These are phyloP conservation scores for Dryocosmus kuriphilus DNA, from an alignment of 2,888 invertebrate genomes.

Conservation along the genomic window DNA sequence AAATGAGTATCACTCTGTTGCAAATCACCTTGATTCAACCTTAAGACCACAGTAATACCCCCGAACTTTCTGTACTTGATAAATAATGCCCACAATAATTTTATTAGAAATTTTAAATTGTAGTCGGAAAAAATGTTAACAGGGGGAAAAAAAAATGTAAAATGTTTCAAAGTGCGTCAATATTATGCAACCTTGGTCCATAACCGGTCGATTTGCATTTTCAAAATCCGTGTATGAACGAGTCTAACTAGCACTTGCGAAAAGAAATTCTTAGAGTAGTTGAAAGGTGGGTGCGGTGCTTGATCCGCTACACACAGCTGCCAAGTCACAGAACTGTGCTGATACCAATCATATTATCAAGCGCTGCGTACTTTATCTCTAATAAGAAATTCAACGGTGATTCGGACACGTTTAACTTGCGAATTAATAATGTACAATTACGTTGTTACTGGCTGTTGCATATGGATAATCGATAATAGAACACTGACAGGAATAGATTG, in stretches of 20 bases:
- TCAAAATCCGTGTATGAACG: constrained; percentile 35
- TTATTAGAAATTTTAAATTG: no score
- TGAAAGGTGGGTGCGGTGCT: constrained; percentile 40
- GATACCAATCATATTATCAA: constrained; percentile 40
- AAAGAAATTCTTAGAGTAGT: constrained; percentile 38
- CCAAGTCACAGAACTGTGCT: constrained; percentile 27
- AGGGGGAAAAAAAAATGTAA: constrained; percentile 1
- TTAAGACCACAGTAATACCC: no score
- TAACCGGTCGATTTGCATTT: constrained; percentile 36
- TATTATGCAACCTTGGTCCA: constrained; percentile 29
- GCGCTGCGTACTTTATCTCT: constrained; percentile 26
- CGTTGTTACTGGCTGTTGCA: constrained; percentile 31
- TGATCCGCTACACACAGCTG: constrained; percentile 37
- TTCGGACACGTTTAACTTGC: constrained; percentile 35
- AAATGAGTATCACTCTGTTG: no score
- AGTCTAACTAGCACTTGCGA: constrained; percentile 29
- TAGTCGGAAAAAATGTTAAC: not conserved
- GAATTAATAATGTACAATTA: constrained; percentile 39
- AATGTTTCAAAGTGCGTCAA: constrained; percentile 24
- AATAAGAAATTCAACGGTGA: constrained; percentile 38
- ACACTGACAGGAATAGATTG: constrained; percentile 31
- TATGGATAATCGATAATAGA: constrained; percentile 33
- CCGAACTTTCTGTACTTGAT: no score
- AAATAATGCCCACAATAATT: no score
- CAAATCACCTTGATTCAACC: no score